These are phyloP conservation scores for Clistopyga incitator DNA, from an alignment of 2,888 invertebrate species.

Conservation along the genomic window DNA sequence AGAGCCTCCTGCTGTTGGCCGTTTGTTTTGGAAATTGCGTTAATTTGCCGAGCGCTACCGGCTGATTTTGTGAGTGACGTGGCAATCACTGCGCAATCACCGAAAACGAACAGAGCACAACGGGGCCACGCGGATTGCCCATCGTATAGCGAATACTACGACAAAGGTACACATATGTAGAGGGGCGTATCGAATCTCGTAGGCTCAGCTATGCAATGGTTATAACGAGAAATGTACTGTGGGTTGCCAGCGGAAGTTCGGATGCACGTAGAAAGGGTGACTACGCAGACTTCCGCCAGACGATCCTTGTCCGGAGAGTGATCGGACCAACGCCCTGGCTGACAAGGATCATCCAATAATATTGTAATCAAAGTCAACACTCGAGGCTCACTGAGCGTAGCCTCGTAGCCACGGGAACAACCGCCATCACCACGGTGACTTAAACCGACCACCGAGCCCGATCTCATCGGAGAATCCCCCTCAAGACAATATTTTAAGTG, in stretches of 20 bases:
- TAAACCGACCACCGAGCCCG: slow-evolving; percentile 17
- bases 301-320: slow-evolving; percentile 27
- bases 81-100: slow-evolving; percentile 82
- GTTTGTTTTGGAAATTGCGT: slow-evolving; percentile 82
- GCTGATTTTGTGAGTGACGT: slow-evolving; percentile 82
- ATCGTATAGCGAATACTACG: slow-evolving; percentile 29
- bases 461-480: slow-evolving; percentile 30
- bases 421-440: slow-evolving; percentile 41
- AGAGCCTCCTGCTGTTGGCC: slow-evolving; percentile 61
- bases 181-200: neutral
- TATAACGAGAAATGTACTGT: neutral
- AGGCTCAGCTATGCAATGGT: neutral
- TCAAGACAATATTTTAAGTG: slow-evolving; percentile 77
- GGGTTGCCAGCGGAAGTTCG: neutral
- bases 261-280: neutral
- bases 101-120: slow-evolving; percentile 76
- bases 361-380: slow-evolving; percentile 66
- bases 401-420: slow-evolving; percentile 10
- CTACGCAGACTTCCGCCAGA: neutral
- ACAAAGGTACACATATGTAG: neutral
- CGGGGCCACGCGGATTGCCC: slow-evolving; percentile 53
- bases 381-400: slow-evolving; percentile 21
- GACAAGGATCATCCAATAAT: slow-evolving; percentile 66
- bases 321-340: slow-evolving; percentile 51
- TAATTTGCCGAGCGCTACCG: slow-evolving; percentile 81